Percentiles rank a stretch among this genome's conserved stretches.
Conservation (phyloP, 2,888 invertebrate genomes). For the Chymomyza fuscimana region DNA sequence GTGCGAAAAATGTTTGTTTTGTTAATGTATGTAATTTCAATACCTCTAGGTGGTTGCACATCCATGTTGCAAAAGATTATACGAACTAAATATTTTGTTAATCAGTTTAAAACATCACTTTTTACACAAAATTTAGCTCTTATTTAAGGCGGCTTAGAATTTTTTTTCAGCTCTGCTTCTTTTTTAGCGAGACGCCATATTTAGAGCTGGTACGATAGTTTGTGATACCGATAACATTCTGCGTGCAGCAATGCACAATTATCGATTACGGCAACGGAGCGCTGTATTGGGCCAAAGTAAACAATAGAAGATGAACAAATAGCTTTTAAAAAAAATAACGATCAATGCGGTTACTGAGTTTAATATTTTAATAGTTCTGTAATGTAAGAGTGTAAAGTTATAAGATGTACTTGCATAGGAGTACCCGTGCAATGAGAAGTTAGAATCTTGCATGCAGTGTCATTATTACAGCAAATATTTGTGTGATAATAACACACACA, state of each 20-base stretch:
- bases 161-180: constrained; percentile 1
- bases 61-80: constrained; percentile 42
- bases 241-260: neutral
- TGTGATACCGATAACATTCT: neutral
- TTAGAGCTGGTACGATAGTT: constrained; percentile 27
- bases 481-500: neutral
- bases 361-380: neutral
- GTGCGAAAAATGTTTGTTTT: constrained; percentile 14
- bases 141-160: constrained; percentile 14
- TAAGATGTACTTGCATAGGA: neutral
- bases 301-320: neutral
- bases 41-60: constrained; percentile 63
- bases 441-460: neutral
- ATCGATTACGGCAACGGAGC: neutral
- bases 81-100: constrained; percentile 24
- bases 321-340: neutral
- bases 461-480: neutral
- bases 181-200: constrained; percentile 60
- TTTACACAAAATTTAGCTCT: constrained; percentile 35
- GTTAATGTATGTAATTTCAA: neutral
- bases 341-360: neutral
- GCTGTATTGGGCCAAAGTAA: neutral
- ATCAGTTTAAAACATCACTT: constrained; percentile 32
- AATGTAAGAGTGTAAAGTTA: neutral
- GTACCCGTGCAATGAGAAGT: neutral